Evolutionary conservation across 2,888 invertebrate genomes (phyloP), one percentile per base, ranked within the genome.

Genomic region (Strigamia crassipes): DNA sequence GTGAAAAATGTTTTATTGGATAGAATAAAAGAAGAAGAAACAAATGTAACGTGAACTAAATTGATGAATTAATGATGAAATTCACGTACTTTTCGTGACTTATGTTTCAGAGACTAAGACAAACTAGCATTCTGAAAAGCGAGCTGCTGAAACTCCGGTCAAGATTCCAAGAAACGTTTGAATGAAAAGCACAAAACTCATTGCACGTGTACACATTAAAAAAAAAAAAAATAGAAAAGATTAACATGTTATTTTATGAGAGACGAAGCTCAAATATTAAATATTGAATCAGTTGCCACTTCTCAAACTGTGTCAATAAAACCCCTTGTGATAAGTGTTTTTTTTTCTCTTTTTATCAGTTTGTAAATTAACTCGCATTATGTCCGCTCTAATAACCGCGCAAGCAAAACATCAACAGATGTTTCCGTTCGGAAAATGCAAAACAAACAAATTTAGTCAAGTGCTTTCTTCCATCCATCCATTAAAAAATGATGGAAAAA

Each of bases 21-120:
- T 18, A 66, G 81, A 77, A 34, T 82, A n/a, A 27, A 21, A n/a
- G 81, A 81, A 42, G 82, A 82, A 81, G 66, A 77, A 15, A 73
- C 27, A 77, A 81, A 78, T 12, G 82, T 82, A 82, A n/a, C n/a
- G n/a, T n/a, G n/a, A n/a, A n/a, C n/a, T n/a, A n/a, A n/a, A n/a
- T n/a, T n/a, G n/a, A 46, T 66, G 9, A 27, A 66, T 66, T 6
- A 10, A 34, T 34, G 34, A 34, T 6, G 6, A 34, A 34, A 34
- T 34, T 34, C 3, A 34, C 6, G 34, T 5, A 34, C 34, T 34
- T 34, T 34, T n/a, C 34, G 6, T 34, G 34, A 34, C 6, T 34
- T 34, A 34, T 6, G 34, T 42, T 42, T 42, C 42, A 42, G 42
- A 42, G 42, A 42, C 10, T 13, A 42, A 42, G 42, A 15, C 42